A percentile compares a stretch with the other conserved stretches of the same genome.
These are phyloP conservation scores for Clupea harengus DNA, from an alignment of 2,113 vertebrate genomes.

Conservation along the genomic window DNA sequence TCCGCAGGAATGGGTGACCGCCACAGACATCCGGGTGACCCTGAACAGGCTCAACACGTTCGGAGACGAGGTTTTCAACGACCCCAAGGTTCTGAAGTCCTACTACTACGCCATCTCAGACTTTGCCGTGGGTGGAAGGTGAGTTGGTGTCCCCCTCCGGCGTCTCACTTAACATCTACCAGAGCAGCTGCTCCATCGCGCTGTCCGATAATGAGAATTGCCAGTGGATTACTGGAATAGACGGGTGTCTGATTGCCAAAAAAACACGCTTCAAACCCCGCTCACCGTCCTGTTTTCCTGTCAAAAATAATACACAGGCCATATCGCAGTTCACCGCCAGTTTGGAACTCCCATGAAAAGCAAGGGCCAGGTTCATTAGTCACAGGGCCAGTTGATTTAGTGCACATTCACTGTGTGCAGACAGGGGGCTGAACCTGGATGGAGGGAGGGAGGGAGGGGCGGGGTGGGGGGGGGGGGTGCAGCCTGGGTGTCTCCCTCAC, in stretches of 20 bases:
- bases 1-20: slow-evolving; percentile 93
- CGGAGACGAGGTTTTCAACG: slow-evolving; percentile 97
- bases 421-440: not conserved
- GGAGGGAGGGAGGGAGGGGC: not conserved
- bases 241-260: not conserved
- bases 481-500: not conserved
- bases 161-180: not conserved
- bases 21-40: slow-evolving; percentile 93
- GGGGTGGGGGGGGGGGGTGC: too few relatives aligned
- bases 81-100: slow-evolving; percentile 97
- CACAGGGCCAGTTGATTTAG: slow-evolving; percentile 9
- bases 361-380: not conserved
- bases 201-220: not conserved
- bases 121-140: slow-evolving; percentile 98
- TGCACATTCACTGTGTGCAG: slow-evolving; percentile 3
- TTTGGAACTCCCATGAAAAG: not conserved
- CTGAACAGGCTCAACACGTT: slow-evolving; percentile 97
- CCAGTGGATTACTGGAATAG: not conserved
- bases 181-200: not conserved
- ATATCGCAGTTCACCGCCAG: not conserved
- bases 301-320: not conserved
- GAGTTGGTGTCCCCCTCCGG: slow-evolving; percentile 50
- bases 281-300: not conserved
- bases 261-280: not conserved
- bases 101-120: slow-evolving; percentile 99